Base-by-base conservation (phyloP, 2,888 invertebrate genomes). In the Hirtodrosophila confusa region DNA sequence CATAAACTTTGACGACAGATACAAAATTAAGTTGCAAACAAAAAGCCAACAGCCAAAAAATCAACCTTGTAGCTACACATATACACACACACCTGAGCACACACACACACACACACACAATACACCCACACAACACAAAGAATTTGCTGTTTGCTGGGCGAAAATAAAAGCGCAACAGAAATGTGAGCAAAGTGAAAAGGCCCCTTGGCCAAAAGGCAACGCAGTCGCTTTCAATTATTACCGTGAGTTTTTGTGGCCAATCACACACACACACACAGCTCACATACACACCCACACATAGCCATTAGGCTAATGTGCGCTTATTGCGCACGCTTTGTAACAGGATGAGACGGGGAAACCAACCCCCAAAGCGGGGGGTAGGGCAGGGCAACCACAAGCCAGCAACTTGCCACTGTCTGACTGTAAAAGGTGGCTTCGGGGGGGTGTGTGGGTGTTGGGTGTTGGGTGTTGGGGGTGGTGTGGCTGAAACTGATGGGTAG, bases 261-360 rank as follows among this genome's bases (percentile, higher is more conserved):
- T 57, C 57, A 71, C 55, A 68, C 67, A 64, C 57, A 66, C 61
- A 60, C 54, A 51, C 33, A 50, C 35, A 51, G n/a, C 56, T 63
- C 54, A 56, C 44, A 44, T 39, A 54, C 37, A 65, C 44, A 55
- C 55, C 50, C 58, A 74, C 50, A 76, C 56, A 78, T 41, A 77
- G 57, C 88, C 85, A 86, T 86, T 86, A 86, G 83, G 86, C 74
- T 88, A 89, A 88, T 87, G 88, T 85, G 80, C 75, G 83, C 75
- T 85, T 85, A 88, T 88, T 88, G 87, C 87, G 87, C 87, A 88
- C 73, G 88, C 86, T 87, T 88, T 82, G 82, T 69, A 82, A 73
- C 72, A 75, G 69, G 44, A 41, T 60, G 17, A 54, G 77, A 66
- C 65, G 70, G 11, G 51, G 39, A 48, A 68, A 66, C 29, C 63